Percentiles rank a stretch among this genome's conserved stretches.
Conservation (phyloP, 2,888 invertebrate species). For the Acrobasis repandana region DNA sequence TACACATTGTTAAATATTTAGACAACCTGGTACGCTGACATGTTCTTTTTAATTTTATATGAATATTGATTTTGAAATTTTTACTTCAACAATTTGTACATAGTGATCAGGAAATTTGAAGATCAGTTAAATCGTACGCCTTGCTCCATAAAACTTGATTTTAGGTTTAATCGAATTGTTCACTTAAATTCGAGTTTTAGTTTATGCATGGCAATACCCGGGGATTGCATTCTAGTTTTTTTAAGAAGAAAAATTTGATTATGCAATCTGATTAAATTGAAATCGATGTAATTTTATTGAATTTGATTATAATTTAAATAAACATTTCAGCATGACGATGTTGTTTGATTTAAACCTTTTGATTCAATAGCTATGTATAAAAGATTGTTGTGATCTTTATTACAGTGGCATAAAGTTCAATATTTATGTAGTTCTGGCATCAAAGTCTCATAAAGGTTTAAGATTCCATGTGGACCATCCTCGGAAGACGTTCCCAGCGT, state of each 20-base stretch:
- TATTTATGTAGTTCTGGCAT: neutral
- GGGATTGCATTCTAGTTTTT: conserved; percentile 78
- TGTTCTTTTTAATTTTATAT: conserved; percentile 55
- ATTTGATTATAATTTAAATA: conserved; percentile 66
- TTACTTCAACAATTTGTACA: conserved; percentile 75
- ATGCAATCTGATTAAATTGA: conserved; percentile 69
- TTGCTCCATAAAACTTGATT: conserved; percentile 76
- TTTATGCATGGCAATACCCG: conserved; percentile 78
- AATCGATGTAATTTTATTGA: conserved; percentile 49
- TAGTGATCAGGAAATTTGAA: conserved; percentile 41
- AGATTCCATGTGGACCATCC: conserved; percentile 8
- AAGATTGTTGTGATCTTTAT: neutral
- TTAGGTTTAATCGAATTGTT: conserved; percentile 54
- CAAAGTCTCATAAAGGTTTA: conserved; percentile 5
- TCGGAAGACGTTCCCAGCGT: conserved; percentile 50
- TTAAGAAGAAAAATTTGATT: conserved; percentile 76
- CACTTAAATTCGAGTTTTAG: conserved; percentile 76
- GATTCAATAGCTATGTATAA: neutral
- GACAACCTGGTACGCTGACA: conserved; percentile 65
- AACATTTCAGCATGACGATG: conserved; percentile 63
- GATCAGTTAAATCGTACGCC: conserved; percentile 63
- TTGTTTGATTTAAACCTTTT: conserved; percentile 43
- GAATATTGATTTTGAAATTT: conserved; percentile 58
- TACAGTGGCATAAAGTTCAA: conserved; percentile 24
- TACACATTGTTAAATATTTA: conserved; percentile 49